Conservation (phyloP, 2,113 vertebrate genomes). For the Atractosteus spatula region DNA sequence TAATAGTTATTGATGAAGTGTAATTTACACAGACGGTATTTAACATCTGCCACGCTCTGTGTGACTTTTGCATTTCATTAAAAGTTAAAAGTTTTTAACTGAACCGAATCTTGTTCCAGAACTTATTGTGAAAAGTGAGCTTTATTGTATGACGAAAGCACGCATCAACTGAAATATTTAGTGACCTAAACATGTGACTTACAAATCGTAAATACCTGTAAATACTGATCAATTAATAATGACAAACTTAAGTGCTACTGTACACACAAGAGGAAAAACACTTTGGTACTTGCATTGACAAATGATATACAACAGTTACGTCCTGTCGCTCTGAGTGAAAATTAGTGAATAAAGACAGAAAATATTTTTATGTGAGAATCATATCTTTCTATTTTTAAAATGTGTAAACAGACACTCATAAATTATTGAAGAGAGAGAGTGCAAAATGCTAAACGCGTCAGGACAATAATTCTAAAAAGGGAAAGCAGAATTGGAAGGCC, state of each 20-base stretch:
- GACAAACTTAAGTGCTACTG: background rate
- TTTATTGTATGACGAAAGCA: background rate
- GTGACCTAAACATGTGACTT: background rate
- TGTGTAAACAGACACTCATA: too few relatives aligned
- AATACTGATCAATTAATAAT: conserved; percentile 7
- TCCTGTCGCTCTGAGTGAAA: too few relatives aligned
- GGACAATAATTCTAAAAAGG: too few relatives aligned
- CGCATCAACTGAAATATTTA: background rate
- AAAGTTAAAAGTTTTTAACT: background rate
- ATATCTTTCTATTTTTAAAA: too few relatives aligned
- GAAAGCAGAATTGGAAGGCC: background rate
- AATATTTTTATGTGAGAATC: too few relatives aligned
- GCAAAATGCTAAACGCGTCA: too few relatives aligned
- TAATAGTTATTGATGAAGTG: too few relatives aligned
- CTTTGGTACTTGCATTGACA: background rate
- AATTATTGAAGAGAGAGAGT: too few relatives aligned
- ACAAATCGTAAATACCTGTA: background rate
- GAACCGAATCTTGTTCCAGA: background rate
- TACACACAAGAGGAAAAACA: background rate
- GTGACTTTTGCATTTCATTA: background rate
- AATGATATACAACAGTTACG: too few relatives aligned
- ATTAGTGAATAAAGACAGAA: too few relatives aligned
- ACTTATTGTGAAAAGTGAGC: background rate
- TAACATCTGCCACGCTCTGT: too few relatives aligned
- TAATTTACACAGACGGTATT: too few relatives aligned